A percentile compares a stretch with the other conserved stretches of the same genome.
Conservation (phyloP, 2,888 invertebrate species). For the Acleris holmiana region DNA sequence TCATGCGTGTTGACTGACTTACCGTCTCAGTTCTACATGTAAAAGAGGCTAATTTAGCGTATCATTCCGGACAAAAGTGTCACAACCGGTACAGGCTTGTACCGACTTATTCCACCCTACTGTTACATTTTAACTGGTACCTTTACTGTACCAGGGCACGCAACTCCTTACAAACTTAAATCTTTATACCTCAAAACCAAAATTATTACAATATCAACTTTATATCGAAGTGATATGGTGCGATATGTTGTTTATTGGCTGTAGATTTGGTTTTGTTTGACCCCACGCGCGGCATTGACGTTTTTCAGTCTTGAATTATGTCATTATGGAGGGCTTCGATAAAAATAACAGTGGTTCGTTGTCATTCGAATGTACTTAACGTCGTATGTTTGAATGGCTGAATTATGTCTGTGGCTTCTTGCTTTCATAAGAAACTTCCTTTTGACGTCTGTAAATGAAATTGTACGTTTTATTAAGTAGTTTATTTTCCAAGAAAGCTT, state of each 20-base stretch:
- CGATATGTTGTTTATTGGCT: not conserved
- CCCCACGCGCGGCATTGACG: slow-evolving; percentile 39
- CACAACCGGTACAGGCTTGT: slow-evolving; percentile 58
- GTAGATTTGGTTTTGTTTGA: slow-evolving; percentile 5
- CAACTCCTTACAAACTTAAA: slow-evolving; percentile 40
- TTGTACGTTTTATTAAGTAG: no score
- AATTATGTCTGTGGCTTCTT: no score
- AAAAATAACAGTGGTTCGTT: slow-evolving; percentile 19
- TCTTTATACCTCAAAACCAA: slow-evolving; percentile 5
- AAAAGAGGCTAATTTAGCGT: slow-evolving; percentile 33
- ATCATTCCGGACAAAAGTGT: slow-evolving; percentile 46
- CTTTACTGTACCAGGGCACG: slow-evolving; percentile 53
- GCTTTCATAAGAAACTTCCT: no score
- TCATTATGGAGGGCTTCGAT: slow-evolving; percentile 41
- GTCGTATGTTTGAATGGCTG: not conserved
- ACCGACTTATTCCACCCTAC: slow-evolving; percentile 42
- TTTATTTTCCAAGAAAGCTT: no score
- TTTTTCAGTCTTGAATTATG: slow-evolving; percentile 46
- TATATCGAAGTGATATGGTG: not conserved
- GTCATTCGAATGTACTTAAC: slow-evolving; percentile 6
- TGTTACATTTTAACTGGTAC: slow-evolving; percentile 46
- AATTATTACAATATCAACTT: slow-evolving; percentile 17
- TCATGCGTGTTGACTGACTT: slow-evolving; percentile 33
- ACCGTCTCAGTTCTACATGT: slow-evolving; percentile 32
- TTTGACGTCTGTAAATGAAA: no score